Base-by-base conservation (phyloP, 2,113 vertebrate genomes). In the Tor tambroides region DNA sequence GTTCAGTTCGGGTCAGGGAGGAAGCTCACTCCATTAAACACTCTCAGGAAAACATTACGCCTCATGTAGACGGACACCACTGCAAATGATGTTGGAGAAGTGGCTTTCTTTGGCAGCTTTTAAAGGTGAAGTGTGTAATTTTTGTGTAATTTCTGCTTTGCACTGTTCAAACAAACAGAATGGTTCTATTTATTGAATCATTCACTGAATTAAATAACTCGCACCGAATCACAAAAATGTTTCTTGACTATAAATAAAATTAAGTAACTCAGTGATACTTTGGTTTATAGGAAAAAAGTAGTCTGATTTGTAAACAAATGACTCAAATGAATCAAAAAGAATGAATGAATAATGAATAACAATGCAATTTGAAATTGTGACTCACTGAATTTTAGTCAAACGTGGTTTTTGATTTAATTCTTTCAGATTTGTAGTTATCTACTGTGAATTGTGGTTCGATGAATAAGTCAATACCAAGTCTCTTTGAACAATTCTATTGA, bases 1-100 rank as follows among this genome's bases (percentile, higher is more conserved):
- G 75, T 85, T 69, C 54, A 67, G 49, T 78, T 30, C n/a, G 75
- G 38, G 59, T 49, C 38, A 46, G 59, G 38, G 38, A 82, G 80
- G 80, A 82, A 82, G 59, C 56, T 67, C 80, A 78, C n/a, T 82
- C 59, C 80, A 82, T 82, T 82, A 43, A 82, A 82, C 61, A 3
- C n/a, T 82, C 59, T 65, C 15, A 54, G 49, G 46, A 78, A 78
- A 78, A 49, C n/a, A 49, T 46, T 67, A 67, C n/a, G 41, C 61
- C 61, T 78, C 76, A 78, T 78, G 49, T 78, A 78, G 28, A 78
- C 4, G 17, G 26, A 51, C 41, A 82, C 61, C 28, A 2, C 38
- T 82, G 80, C 38, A 67, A 49, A 49, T 46, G 15, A 82, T 82
- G 61, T 11, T 21, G 51, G 51, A 59, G 46, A 32, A 79, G 76